phyloP scores from a whole-genome alignment of 2,888 invertebrate genomes.

The Coelinius sp. region DNA sequence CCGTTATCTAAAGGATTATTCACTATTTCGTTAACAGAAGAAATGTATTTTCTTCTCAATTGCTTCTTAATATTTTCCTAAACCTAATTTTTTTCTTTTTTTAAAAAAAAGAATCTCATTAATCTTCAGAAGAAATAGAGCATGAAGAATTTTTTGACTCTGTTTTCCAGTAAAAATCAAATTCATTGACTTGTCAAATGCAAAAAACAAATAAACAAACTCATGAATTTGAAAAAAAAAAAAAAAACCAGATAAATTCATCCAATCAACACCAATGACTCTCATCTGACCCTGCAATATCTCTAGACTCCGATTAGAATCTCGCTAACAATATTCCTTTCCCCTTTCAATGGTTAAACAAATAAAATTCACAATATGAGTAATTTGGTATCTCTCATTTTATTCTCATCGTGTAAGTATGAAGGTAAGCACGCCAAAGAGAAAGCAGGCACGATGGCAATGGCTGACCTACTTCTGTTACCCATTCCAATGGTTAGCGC shows the following conservation, averaged over 20 bases:
- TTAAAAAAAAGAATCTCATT: too few species aligned
- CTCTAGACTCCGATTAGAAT: not conserved
- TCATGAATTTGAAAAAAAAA: too few species aligned
- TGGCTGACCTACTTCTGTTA: slow-evolving; percentile 51
- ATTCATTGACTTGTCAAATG: too few species aligned
- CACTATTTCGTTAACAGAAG: too few species aligned
- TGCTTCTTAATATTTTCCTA: too few species aligned
- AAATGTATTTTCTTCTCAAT: too few species aligned
- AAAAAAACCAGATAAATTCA: not conserved
- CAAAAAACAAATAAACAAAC: not conserved
- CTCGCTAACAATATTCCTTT: slow-evolving; percentile 7
- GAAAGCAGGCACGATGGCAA: slow-evolving; percentile 63
- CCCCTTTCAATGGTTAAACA: slow-evolving; percentile 8
- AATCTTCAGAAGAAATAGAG: too few species aligned
- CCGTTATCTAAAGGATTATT: slow-evolving; percentile 4
- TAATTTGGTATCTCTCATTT: slow-evolving; percentile 20
- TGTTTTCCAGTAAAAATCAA: too few species aligned
- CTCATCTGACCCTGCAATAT: not conserved
- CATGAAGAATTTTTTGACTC: too few species aligned
- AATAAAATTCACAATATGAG: slow-evolving; percentile 24
- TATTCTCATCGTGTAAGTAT: slow-evolving; percentile 39
- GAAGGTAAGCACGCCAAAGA: slow-evolving; percentile 55
- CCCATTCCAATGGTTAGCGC: slow-evolving; percentile 40
- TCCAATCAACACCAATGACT: not conserved
- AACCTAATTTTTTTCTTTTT: too few species aligned